Evolutionary conservation across 2,113 vertebrate species (phyloP), one percentile per base, ranked within the genome.

Genomic region (Hystrix brachyura): DNA sequence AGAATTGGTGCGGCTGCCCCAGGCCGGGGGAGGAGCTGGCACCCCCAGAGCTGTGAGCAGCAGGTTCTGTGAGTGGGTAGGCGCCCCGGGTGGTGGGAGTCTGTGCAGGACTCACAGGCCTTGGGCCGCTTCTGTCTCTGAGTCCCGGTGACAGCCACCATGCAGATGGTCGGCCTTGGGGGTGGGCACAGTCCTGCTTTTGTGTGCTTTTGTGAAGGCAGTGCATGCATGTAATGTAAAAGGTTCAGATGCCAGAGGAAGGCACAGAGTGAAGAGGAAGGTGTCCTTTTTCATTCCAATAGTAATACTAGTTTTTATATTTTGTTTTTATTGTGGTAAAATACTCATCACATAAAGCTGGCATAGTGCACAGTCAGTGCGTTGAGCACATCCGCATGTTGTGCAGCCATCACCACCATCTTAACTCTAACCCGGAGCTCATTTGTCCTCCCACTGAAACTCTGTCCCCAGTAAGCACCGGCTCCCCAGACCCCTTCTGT

Each of bases 151-250:
- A 18, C 25, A 72, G 64, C 53, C 32, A 5, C 5, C 10, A 29
- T 38, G 3, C 2, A 5, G 12, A 17, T 5, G 3, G 0, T 27
- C 15, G 5, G 8, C 55, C 53, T 9, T 25, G n/a, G 38, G 17
- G 60, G 46, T 64, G 0, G 71, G 14, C 18, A 11, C 17, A 5
- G 17, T 25, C 15, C 38, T 32, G 1, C 62, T 15, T 72, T n/a
- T 0, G 10, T 13, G 18, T 85, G 53, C 11, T 38, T 79, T 48
- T 12, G 2, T 6, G 5, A 74, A 65, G 34, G 14, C 15, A 5
- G 7, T 8, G 1, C 13, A 2, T 29, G 12, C 18, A 4, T 32
- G 0, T 38, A 59, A 34, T n/a, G n/a, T 11, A 17, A 25, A 62
- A 90, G 32, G 38, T 64, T 27, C 65, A 55, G 0, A 10, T 78